Evolutionary conservation across 37 sponge, comb jelly and placozoan species (phyloP), one percentile per base, ranked within the genome.

Genomic region (Ianthella basta): DNA sequence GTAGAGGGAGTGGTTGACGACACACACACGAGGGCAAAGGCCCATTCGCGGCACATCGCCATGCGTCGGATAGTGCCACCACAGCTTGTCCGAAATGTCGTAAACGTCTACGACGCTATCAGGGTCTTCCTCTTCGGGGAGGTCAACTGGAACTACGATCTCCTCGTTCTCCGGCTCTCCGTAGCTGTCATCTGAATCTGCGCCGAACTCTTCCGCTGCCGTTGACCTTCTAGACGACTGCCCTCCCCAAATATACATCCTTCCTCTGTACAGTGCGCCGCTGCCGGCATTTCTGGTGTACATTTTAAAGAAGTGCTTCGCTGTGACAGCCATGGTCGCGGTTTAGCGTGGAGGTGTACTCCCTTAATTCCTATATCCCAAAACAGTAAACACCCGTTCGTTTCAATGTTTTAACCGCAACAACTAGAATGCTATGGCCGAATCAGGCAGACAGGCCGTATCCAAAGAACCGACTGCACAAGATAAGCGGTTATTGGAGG

Each of bases 181-280:
- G n/a, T 80, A 80, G 13, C 55, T 30, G 14, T 66, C 86, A n/a
- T 79, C 80, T 16, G 59, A 60, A 13, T 82, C 83, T 0, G 30
- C 36, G 56, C 60, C 83, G 2, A 39, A 39, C 16, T 59, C 61
- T 57, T 65, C 37, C 25, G 20, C 57, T 44, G 50, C 8, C 50
- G 50, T 44, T 3, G 50, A 10, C 50, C 50, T 44, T 44, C 50
- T 44, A 34, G 65, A 60, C 4, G 35, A 61, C 27, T 91, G 56
- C 1, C 91, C 91, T 40, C 91, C 91, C 91, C 91, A 91, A 4
- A 91, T 30, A 64, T 84, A 91, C 39, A 91, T 34, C 55, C 60
- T 84, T 27, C 60, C 65, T 4, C 80, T 77, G 24, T 80, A 27
- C 0, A 90, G 36, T 18, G 44, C 88, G 16, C 84, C 91, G 80